A percentile compares a stretch with the other conserved stretches of the same genome.
Conservation (phyloP, 2,888 invertebrate species). For the Thelaira solivaga region DNA sequence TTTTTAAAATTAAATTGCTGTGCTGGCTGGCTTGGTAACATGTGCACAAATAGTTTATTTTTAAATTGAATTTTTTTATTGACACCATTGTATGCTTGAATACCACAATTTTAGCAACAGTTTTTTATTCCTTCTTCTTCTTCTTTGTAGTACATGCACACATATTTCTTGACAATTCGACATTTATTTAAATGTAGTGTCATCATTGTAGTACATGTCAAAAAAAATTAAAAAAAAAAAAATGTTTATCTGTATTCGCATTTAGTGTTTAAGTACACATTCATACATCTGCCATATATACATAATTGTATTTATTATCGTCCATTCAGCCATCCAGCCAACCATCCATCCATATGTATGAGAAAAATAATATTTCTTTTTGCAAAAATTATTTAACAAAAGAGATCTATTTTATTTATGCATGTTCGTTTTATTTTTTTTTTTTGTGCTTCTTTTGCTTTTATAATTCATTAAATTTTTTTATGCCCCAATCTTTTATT, state of each 20-base stretch:
- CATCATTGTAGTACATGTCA: no score
- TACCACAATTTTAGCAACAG: not conserved
- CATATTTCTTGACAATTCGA: slow-evolving; percentile 7
- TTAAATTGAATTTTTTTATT: not conserved
- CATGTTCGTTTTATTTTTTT: no score
- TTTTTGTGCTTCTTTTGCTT: not conserved
- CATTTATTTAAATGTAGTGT: slow-evolving; percentile 3
- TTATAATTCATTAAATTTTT: slow-evolving; percentile 25
- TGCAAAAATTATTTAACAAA: slow-evolving; percentile 51
- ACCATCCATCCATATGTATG: not conserved
- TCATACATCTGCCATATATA: not conserved
- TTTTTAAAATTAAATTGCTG: not conserved
- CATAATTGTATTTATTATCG: slow-evolving; percentile 7
- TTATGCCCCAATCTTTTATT: slow-evolving; percentile 40
- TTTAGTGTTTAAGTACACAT: not conserved
- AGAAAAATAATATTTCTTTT: slow-evolving; percentile 9
- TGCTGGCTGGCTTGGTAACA: not conserved
- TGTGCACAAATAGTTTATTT: not conserved
- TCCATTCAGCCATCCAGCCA: no score
- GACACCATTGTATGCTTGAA: not conserved
- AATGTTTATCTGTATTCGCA: not conserved
- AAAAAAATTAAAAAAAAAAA: not conserved
- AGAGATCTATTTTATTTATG: slow-evolving; percentile 33
- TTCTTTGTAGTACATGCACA: not conserved
- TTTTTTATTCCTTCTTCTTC: not conserved